phyloP scores from a whole-genome alignment of 2,888 invertebrate species.

The Ypsolopha sequella region DNA sequence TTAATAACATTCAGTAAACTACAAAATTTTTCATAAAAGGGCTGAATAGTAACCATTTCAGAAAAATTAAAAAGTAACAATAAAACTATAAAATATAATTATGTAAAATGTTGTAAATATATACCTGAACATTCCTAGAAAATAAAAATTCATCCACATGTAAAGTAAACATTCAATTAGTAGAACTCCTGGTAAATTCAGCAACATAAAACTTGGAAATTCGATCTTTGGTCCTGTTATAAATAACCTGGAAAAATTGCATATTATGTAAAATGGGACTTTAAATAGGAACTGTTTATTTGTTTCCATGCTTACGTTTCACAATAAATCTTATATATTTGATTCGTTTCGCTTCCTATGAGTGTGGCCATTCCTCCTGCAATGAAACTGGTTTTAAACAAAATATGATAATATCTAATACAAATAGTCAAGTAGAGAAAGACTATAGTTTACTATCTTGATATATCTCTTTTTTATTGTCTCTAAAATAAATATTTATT shows the following conservation, averaged over 20 bases:
- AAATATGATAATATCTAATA: neutral
- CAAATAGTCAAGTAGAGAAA: no score
- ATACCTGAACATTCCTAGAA: slow-evolving; percentile 49
- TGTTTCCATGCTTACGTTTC: slow-evolving; percentile 29
- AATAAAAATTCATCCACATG: slow-evolving; percentile 51
- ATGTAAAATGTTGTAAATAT: neutral
- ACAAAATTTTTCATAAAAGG: no score
- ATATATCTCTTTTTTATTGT: neutral
- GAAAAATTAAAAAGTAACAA: neutral
- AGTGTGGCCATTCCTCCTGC: slow-evolving; percentile 40
- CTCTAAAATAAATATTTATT: no score
- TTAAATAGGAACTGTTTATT: neutral
- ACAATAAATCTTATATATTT: slow-evolving; percentile 37
- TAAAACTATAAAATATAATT: neutral
- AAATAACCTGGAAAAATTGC: slow-evolving; percentile 24
- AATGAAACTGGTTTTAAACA: slow-evolving; percentile 2
- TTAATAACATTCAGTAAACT: no score
- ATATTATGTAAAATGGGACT: neutral
- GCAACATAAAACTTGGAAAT: slow-evolving; percentile 41
- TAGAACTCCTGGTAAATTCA: slow-evolving; percentile 43
- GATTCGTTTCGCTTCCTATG: slow-evolving; percentile 37
- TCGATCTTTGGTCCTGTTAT: slow-evolving; percentile 39
- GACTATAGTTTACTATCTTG: neutral
- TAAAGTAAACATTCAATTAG: slow-evolving; percentile 42
- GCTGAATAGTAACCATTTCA: neutral